Conservation (phyloP, 2,797 vertebrate species). For the Microctenopoma stevenorrisi region DNA sequence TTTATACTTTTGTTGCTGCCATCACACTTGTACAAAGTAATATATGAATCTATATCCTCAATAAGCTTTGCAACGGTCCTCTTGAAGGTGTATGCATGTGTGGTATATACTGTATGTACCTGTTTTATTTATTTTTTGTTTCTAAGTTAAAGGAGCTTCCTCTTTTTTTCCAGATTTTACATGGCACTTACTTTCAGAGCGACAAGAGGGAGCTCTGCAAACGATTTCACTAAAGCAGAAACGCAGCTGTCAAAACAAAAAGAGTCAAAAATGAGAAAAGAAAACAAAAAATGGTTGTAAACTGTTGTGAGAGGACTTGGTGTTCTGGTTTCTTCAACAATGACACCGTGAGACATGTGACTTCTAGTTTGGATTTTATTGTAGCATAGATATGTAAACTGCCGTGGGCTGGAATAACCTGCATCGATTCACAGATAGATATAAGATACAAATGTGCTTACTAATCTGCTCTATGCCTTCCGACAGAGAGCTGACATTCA, state of each 20-base stretch:
- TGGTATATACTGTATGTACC: neutral
- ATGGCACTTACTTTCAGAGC: neutral
- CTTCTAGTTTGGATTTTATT: slow-evolving; percentile 9
- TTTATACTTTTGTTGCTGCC: slow-evolving; percentile 38
- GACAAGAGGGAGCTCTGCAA: neutral
- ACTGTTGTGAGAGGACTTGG: neutral
- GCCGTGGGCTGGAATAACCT: neutral
- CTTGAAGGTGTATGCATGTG: neutral
- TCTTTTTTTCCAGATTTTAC: neutral
- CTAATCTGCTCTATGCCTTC: neutral
- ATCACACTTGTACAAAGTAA: slow-evolving; percentile 46
- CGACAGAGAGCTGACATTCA: slow-evolving; percentile 46
- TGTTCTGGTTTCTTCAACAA: neutral
- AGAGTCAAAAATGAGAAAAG: neutral
- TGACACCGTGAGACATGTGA: neutral
- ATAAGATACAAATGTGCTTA: neutral
- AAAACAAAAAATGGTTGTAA: slow-evolving; percentile 8
- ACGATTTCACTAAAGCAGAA: neutral
- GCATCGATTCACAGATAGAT: neutral
- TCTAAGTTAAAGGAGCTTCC: neutral
- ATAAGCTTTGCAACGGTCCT: slow-evolving; percentile 35
- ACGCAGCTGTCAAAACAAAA: slow-evolving; percentile 16
- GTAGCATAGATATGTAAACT: neutral
- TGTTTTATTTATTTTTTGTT: neutral
- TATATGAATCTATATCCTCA: slow-evolving; percentile 26